These are phyloP conservation scores for Lasius platythorax DNA, from an alignment of 2,888 invertebrate genomes.

Conservation along the genomic window DNA sequence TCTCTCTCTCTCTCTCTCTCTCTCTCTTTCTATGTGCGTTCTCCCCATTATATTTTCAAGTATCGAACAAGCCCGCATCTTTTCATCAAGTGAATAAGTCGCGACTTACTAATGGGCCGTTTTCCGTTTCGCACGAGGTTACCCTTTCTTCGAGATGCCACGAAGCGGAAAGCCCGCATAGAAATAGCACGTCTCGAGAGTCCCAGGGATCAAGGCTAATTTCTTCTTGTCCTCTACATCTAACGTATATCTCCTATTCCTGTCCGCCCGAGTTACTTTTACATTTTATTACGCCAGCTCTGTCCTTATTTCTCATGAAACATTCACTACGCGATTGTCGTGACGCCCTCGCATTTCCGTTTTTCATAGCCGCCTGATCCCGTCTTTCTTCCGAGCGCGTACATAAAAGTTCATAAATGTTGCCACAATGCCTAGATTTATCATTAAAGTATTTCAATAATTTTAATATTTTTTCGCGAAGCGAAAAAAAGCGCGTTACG, in stretches of 20 bases:
- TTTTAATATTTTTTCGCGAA: neutral
- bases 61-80: slow-evolving; percentile 35
- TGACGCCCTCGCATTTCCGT: slow-evolving; percentile 10
- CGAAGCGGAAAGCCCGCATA: slow-evolving; percentile 52
- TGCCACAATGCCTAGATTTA: neutral
- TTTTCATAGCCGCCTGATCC: slow-evolving; percentile 10
- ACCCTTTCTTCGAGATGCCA: slow-evolving; percentile 16
- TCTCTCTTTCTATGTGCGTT: neutral
- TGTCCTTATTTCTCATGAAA: slow-evolving; percentile 29
- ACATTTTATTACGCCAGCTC: slow-evolving; percentile 31
- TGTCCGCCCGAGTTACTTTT: slow-evolving; percentile 30
- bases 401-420: slow-evolving; percentile 15
- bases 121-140: neutral
- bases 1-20: neutral
- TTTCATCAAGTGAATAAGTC: slow-evolving; percentile 17
- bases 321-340: slow-evolving; percentile 34
- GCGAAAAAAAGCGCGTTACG: neutral
- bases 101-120: slow-evolving; percentile 11
- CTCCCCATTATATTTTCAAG: slow-evolving; percentile 31
- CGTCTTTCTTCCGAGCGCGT: neutral
- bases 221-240: slow-evolving; percentile 55
- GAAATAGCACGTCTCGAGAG: slow-evolving; percentile 58
- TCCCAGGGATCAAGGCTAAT: slow-evolving; percentile 61
- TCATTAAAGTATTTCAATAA: neutral
- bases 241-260: slow-evolving; percentile 34